Base-by-base conservation (phyloP, 2,888 invertebrate species). In the Timema cristinae region DNA sequence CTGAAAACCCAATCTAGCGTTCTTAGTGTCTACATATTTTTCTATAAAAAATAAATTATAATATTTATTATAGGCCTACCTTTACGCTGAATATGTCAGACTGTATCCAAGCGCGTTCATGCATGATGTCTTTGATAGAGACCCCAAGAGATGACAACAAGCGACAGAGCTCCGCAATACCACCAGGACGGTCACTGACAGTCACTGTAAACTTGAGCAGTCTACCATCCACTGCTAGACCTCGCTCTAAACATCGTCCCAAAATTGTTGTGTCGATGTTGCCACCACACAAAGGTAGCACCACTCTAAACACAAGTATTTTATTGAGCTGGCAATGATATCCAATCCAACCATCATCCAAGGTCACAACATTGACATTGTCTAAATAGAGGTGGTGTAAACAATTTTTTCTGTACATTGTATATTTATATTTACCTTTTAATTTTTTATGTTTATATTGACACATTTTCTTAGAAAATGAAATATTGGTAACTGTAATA, bases 121-220 rank as follows among this genome's bases (percentile, higher is more conserved):
- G 97, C 83, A 95, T 92, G 73, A 98, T 95, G 80, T 97, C 97
- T 82, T 97, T 98, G 75, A 98, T 94, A 56, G 92, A 92, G 13
- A 95, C 95, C 0, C 95, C 95, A 50, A 92, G 85, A 2, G 88
- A 86, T 0, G 90, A 87, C 70, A 96, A 86, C 59, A 92, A 83
- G 78, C 88, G 88, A 79, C 94, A 93, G 7, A 96, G 85, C 79
- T 95, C 95, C 0, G 93, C 90, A 75, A 95, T 93, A 16, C 93
- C 95, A 7, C 95, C 95, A 0, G 95, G 95, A 74, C 94, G 86
- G 83, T 95, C 95, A 79, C 91, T 92, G 5, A 94, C 90, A 1
- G 91, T 91, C 63, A 91, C 91, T 73, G 87, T 87, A 81, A 94
- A 94, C 76, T 92, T 79, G 79, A 89, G 84, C 79, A 93, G 83